These are phyloP conservation scores for Gila robusta DNA, from an alignment of 2,797 vertebrate species.

Conservation along the genomic window DNA sequence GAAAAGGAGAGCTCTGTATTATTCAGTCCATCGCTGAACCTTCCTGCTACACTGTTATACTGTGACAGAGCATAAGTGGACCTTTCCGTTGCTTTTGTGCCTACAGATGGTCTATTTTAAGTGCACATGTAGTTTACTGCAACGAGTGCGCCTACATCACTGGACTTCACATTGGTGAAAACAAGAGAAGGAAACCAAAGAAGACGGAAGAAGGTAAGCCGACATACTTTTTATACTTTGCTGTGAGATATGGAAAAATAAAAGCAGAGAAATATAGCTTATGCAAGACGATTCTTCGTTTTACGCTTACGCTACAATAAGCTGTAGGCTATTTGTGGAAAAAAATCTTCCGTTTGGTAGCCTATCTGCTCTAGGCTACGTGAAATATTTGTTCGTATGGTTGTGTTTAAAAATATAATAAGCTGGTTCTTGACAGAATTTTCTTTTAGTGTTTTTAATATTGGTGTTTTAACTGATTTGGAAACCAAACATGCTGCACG, in stretches of 20 bases:
- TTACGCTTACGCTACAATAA: neutral
- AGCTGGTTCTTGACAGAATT: neutral
- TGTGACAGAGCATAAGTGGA: neutral
- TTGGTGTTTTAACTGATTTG: neutral
- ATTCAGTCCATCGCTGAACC: conserved; percentile 23
- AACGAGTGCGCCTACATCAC: neutral
- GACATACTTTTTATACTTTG: neutral
- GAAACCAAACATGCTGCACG: neutral
- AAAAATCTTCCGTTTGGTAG: neutral
- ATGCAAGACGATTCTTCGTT: neutral
- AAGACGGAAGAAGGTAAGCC: conserved; percentile 49
- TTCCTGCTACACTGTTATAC: neutral
- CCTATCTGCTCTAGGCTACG: too few relatives aligned
- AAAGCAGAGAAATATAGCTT: neutral
- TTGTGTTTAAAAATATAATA: neutral
- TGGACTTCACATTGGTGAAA: conserved; percentile 17
- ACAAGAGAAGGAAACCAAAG: conserved; percentile 4
- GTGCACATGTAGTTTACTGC: conserved; percentile 16
- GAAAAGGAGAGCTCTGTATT: conserved; percentile 11
- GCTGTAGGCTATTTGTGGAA: neutral
- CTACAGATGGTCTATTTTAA: neutral
- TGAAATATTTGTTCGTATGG: neutral
- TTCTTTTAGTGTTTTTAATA: neutral
- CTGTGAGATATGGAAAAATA: neutral
- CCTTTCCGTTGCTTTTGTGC: neutral